Conservation (phyloP, 2,888 invertebrate species). For the Rhagonycha fulva region DNA sequence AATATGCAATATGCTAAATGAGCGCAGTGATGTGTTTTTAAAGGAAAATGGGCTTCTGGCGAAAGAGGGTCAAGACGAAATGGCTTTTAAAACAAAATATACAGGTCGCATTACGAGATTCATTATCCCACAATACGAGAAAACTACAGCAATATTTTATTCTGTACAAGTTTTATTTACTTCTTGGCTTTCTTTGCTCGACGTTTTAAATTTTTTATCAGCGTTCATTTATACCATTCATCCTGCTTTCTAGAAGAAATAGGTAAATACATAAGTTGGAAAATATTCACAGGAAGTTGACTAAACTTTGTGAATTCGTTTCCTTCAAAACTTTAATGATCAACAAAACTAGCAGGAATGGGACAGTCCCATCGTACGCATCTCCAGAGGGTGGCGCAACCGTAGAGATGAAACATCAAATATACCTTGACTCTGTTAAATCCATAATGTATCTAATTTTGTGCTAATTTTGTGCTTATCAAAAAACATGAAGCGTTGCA, state of each 20-base stretch:
- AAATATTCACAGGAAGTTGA: slow-evolving; percentile 15
- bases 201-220: background rate
- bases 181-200: background rate
- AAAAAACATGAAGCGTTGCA: too few species aligned
- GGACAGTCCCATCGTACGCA: too few species aligned
- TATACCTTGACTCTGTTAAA: too few species aligned
- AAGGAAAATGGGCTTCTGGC: background rate
- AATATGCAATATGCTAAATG: slow-evolving; percentile 25
- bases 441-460: too few species aligned
- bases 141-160: background rate
- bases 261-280: background rate
- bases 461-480: too few species aligned
- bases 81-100: background rate
- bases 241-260: background rate
- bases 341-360: too few species aligned
- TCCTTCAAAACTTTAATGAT: too few species aligned
- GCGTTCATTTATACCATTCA: background rate
- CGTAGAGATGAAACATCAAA: too few species aligned
- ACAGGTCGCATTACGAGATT: background rate
- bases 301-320: background rate
- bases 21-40: slow-evolving; percentile 5
- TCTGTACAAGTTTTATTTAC: background rate
- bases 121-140: background rate
- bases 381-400: too few species aligned
- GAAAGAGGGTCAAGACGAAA: background rate